These are phyloP conservation scores for Peucedramus taeniatus DNA, from an alignment of 2,113 vertebrate species.

Conservation along the genomic window DNA sequence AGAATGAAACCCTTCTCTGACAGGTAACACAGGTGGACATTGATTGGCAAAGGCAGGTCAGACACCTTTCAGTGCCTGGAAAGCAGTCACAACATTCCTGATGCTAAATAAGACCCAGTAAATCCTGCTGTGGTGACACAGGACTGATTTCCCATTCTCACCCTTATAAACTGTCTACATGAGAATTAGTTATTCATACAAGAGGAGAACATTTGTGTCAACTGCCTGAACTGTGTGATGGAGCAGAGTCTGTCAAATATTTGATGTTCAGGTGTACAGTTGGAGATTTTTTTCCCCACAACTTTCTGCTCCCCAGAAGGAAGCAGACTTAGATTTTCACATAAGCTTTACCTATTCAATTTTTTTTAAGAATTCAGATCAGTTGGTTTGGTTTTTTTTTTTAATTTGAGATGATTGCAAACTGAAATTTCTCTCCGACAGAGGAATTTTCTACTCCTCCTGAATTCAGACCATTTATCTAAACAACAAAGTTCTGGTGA, in stretches of 20 bases:
- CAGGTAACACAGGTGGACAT: neutral
- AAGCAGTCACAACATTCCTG: neutral
- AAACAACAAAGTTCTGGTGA: neutral
- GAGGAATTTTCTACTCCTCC: neutral
- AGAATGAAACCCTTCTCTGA: neutral
- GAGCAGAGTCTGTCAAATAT: neutral
- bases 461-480: neutral
- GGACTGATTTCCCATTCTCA: neutral
- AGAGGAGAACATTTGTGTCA: neutral
- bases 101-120: neutral
- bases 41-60: neutral
- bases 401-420: neutral
- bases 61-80: neutral
- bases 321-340: neutral
- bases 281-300: neutral
- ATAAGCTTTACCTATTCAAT: neutral
- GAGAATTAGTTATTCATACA: neutral
- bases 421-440: neutral
- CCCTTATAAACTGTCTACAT: neutral
- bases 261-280: neutral
- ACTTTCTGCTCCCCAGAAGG: neutral
- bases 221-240: neutral
- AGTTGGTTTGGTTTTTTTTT: neutral
- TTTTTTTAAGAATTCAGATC: neutral
- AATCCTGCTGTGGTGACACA: neutral